phyloP scores from a whole-genome alignment of 2,113 vertebrate species.

The Heterotilapia buettikoferi region DNA sequence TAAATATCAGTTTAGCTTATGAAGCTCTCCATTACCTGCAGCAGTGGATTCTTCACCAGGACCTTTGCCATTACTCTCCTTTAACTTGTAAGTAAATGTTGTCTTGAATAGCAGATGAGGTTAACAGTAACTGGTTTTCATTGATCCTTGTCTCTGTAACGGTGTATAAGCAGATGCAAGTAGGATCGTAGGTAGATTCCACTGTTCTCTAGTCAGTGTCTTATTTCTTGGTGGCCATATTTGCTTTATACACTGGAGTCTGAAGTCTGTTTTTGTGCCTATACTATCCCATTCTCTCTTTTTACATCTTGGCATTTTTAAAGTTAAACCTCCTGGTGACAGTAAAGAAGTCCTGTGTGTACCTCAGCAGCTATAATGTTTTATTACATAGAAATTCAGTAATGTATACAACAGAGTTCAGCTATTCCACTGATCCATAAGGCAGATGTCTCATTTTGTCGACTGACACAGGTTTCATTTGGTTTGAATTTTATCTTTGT shows the following conservation, averaged over 20 bases:
- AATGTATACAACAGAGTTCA: constrained; percentile 22
- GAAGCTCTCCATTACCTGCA: not conserved
- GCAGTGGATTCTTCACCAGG: not conserved
- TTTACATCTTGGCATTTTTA: not conserved
- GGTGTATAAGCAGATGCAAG: not conserved
- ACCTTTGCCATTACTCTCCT: not conserved
- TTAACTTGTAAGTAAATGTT: not conserved
- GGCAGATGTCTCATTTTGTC: constrained; percentile 18
- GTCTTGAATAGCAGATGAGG: not conserved
- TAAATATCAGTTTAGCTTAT: not conserved
- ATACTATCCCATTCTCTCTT: not conserved
- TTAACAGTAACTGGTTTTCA: not conserved
- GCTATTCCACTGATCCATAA: constrained; percentile 4
- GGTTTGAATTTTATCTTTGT: constrained; percentile 2
- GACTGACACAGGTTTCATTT: not conserved
- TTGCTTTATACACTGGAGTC: not conserved
- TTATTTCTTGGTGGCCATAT: not conserved
- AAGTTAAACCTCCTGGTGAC: not conserved
- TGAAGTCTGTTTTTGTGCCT: not conserved
- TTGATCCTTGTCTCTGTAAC: not conserved
- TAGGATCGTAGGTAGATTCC: not conserved
- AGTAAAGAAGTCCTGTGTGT: not conserved
- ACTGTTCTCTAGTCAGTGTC: not conserved
- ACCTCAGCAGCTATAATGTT: constrained; percentile 13
- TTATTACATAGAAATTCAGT: constrained; percentile 8